Evolutionary conservation across 2,888 invertebrate genomes (phyloP).

Genomic region (Romanomermis culicivorax): DNA sequence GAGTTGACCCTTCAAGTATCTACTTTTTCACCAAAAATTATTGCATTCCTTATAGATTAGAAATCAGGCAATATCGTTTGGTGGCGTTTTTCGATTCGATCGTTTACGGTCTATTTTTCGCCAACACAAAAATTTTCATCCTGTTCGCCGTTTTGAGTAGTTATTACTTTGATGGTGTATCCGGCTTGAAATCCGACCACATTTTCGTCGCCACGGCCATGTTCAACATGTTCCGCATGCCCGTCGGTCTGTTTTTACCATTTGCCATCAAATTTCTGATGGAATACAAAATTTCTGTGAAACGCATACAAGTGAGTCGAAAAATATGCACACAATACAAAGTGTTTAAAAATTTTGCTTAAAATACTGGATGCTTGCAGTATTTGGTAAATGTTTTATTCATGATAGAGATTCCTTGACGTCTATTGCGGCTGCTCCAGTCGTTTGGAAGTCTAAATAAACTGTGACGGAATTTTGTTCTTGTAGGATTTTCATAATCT

Average conservation of each 20-base stretch:
- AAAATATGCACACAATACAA: too few species aligned
- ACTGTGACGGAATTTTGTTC: too few species aligned
- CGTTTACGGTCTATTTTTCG: constrained; percentile 38
- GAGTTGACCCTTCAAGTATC: too few species aligned
- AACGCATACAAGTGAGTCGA: constrained; percentile 26
- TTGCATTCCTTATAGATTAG: too few species aligned
- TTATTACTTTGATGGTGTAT: constrained; percentile 27
- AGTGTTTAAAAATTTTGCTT: too few species aligned
- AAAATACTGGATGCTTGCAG: too few species aligned
- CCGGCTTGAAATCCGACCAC: constrained; percentile 47
- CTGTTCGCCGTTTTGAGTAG: not conserved
- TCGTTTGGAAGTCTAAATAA: too few species aligned
- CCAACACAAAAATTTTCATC: constrained; percentile 56
- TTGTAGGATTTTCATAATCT: too few species aligned
- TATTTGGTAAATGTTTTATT: too few species aligned
- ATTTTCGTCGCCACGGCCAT: constrained; percentile 39
- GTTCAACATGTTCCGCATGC: constrained; percentile 49
- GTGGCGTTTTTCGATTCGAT: constrained; percentile 16
- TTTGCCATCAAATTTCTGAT: constrained; percentile 25
- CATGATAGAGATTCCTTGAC: too few species aligned
- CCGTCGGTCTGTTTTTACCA: constrained; percentile 30
- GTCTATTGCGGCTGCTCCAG: too few species aligned
- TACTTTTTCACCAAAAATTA: too few species aligned
- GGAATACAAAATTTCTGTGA: constrained; percentile 25
- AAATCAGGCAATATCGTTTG: constrained; percentile 36